Base-by-base conservation (phyloP, 2,888 invertebrate species). In the Zonitis immaculata region DNA sequence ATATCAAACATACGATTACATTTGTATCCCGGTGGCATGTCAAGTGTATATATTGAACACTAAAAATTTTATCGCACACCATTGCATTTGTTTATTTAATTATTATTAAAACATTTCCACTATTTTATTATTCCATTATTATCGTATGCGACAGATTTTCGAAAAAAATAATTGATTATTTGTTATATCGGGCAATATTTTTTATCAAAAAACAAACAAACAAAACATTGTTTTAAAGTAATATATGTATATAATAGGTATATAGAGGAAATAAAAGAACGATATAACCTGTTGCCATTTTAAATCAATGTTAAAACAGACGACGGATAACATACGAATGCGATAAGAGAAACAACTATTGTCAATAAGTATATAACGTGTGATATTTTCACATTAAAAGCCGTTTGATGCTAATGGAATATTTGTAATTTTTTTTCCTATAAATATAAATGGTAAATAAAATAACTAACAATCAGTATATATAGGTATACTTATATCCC, bases 401-500 rank as follows among this genome's bases (percentile, higher is more conserved):
- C 67, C 50, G 64, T 66, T 68, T 66, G 69, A 67, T 67, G 68
- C 68, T 69, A 68, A 69, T 69, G 69, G 69, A 68, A 66, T 58
- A 56, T 46, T 49, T 51, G 25, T 44, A 42, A n/a, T 1, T 25
- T 26, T 44, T 22, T 25, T 22, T 11, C 3, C 1, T 14, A 16
- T n/a, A n/a, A n/a, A n/a, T n/a, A n/a, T n/a, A n/a, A n/a, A n/a
- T n/a, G n/a, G n/a, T n/a, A n/a, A n/a, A n/a, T n/a, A n/a, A n/a
- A n/a, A n/a, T n/a, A n/a, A n/a, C n/a, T n/a, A n/a, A n/a, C n/a
- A n/a, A n/a, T n/a, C n/a, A n/a, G n/a, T n/a, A n/a, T n/a, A n/a
- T n/a, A n/a, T n/a, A n/a, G n/a, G n/a, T n/a, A n/a, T n/a, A n/a
- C n/a, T n/a, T n/a, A n/a, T n/a, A n/a, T n/a, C n/a, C n/a, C n/a